A percentile compares a stretch with the other conserved stretches of the same genome.
These are phyloP conservation scores for Tetanocera ferruginea DNA, from an alignment of 2,888 invertebrate genomes.

Conservation along the genomic window DNA sequence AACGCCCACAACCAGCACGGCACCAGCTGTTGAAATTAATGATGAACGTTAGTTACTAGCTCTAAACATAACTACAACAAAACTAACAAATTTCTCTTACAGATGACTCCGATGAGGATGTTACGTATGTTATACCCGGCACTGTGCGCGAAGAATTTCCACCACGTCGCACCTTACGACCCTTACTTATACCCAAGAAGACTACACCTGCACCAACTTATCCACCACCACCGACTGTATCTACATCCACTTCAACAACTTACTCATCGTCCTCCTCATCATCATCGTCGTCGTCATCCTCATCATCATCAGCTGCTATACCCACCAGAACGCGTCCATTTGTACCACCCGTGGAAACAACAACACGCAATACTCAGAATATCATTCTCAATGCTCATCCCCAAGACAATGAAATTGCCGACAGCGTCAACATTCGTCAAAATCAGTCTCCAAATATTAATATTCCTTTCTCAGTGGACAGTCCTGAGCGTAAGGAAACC, in stretches of 20 bases:
- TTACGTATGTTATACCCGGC: constrained; percentile 67
- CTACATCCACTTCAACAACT: constrained; percentile 49
- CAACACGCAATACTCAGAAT: constrained; percentile 68
- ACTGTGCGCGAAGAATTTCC: constrained; percentile 70
- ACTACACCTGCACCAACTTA: constrained; percentile 65
- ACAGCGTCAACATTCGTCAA: constrained; percentile 71
- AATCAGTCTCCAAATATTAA: constrained; percentile 79
- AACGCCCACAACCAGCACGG: constrained; percentile 56
- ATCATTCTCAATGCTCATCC: constrained; percentile 79
- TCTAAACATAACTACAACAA: neutral
- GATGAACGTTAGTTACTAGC: constrained; percentile 60
- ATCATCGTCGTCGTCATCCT: constrained; percentile 31
- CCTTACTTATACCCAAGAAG: constrained; percentile 62
- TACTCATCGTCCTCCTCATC: constrained; percentile 28
- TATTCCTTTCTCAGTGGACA: constrained; percentile 75
- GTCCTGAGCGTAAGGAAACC: constrained; percentile 72
- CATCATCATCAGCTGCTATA: constrained; percentile 52
- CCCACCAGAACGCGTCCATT: constrained; percentile 53
- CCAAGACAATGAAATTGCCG: constrained; percentile 83
- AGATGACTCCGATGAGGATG: constrained; percentile 67
- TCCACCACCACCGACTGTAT: constrained; percentile 69
- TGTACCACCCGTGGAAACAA: constrained; percentile 55
- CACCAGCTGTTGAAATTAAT: constrained; percentile 63
- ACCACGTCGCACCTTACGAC: constrained; percentile 67
- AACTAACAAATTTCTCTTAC: neutral